A percentile compares a stretch with the other conserved stretches of the same genome.
Evolutionary conservation across 2,888 invertebrate genomes (phyloP).

Genomic region (Aphodius granarius): DNA sequence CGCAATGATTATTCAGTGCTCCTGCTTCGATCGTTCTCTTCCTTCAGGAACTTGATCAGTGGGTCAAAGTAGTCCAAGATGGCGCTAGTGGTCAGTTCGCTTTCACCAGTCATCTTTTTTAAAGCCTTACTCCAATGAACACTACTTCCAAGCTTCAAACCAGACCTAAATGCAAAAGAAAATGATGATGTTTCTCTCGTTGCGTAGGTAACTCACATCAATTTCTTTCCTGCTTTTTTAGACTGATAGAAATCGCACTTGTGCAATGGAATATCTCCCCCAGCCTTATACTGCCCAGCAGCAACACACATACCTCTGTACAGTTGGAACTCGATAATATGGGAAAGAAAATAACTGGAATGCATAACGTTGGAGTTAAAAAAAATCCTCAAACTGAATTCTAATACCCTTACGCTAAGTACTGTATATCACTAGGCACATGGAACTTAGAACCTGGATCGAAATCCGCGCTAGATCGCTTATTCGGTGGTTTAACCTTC

Average conservation of each 20-base stretch:
- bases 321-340: slow-evolving; percentile 76
- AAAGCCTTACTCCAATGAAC: slow-evolving; percentile 62
- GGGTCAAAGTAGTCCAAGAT: slow-evolving; percentile 63
- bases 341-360: slow-evolving; percentile 62
- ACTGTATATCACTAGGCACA: slow-evolving; percentile 52
- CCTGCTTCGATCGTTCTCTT: slow-evolving; percentile 51
- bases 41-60: slow-evolving; percentile 56
- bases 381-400: neutral
- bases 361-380: neutral
- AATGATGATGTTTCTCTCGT: no score
- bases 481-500: slow-evolving; percentile 51
- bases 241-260: slow-evolving; percentile 71
- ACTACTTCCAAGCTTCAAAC: slow-evolving; percentile 55
- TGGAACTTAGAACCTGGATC: slow-evolving; percentile 56
- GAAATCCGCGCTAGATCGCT: slow-evolving; percentile 50
- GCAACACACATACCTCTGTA: slow-evolving; percentile 66
- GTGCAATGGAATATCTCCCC: slow-evolving; percentile 61
- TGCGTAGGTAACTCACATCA: slow-evolving; percentile 55
- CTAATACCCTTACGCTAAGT: slow-evolving; percentile 46
- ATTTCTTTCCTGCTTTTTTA: slow-evolving; percentile 65
- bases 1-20: slow-evolving; percentile 18
- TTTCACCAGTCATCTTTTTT: slow-evolving; percentile 59
- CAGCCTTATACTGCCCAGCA: slow-evolving; percentile 63
- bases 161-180: slow-evolving; percentile 51
- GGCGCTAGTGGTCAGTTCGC: slow-evolving; percentile 58